Base-by-base conservation (phyloP, 23 tunicate species). In the Aplidium turbinatum region DNA sequence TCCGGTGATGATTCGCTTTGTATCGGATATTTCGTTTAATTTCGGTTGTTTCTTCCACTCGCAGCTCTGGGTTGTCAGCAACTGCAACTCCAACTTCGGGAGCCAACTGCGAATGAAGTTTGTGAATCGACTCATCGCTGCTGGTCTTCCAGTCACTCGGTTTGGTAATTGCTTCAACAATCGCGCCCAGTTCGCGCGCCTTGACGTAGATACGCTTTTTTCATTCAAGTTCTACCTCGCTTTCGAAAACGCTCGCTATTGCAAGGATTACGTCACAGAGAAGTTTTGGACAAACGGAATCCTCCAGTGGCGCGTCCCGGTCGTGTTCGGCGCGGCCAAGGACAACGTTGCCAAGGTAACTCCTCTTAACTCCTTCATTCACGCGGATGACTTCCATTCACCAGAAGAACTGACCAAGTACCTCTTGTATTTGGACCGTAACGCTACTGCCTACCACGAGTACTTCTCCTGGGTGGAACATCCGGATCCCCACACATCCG, bases 241-340 rank as follows among this genome's bases (percentile, higher is more conserved):
- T 26, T 81, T 81, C 45, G 87, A 81, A 73, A 81, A 81, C 47
- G 79, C 52, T 9, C 6, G 24, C 7, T 47, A 72, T 42, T 81
- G 87, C 52, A 61, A 63, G 5, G 78, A 81, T 56, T 81, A 81
- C 71, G 42, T 81, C 46, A 84, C 84, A 1, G 91, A 84, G 40
- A 84, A 84, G 64, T 77, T 84, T 42, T 77, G 83, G 91, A 31
- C 35, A 1, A 84, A 77, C 16, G 39, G 67, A 18, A 2, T 84
- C 1, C 11, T 16, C 20, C 29, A 53, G 33, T 78, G 82, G 18
- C 63, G 77, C 5, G 79, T 84, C 4, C 91, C 91, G 18, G 83
- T 84, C 19, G 91, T 84, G 18, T 84, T 76, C 78, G 91, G 91
- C 23, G 54, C 91, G 0, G 4, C 58, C n/a, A 69, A 70, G 38